A percentile compares a stretch with the other conserved stretches of the same genome.
These are phyloP conservation scores for Ictidomys tridecemlineatus DNA, from an alignment of 2,113 vertebrate species.

Conservation along the genomic window DNA sequence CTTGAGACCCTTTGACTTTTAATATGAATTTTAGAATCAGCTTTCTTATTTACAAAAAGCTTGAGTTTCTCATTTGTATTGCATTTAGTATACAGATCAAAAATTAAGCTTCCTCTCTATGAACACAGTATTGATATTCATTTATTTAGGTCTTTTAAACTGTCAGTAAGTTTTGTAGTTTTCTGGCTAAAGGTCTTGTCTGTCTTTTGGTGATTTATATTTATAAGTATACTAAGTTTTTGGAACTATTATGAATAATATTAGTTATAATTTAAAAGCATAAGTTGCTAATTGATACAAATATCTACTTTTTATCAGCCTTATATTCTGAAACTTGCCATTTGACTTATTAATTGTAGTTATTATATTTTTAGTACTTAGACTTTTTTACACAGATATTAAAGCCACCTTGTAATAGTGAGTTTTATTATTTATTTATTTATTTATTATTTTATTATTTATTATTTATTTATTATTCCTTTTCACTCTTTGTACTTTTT, in stretches of 20 bases:
- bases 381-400: not conserved
- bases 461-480: not conserved
- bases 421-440: not conserved
- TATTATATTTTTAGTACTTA: not conserved
- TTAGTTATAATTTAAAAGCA: not conserved
- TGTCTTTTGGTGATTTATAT: not conserved
- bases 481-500: not conserved
- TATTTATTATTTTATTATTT: not conserved
- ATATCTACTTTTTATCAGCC: not conserved
- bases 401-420: not conserved
- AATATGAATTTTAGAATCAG: not conserved
- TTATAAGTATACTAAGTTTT: not conserved
- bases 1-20: not conserved
- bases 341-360: not conserved
- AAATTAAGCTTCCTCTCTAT: not conserved
- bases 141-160: slow-evolving; percentile 17
- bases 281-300: not conserved
- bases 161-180: not conserved
- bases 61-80: not conserved
- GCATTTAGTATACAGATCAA: not conserved
- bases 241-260: not conserved
- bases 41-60: not conserved
- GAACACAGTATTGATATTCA: not conserved
- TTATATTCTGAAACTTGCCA: not conserved
- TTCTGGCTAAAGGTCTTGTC: not conserved